Evolutionary conservation across 2,888 invertebrate species (phyloP).

Genomic region (Cacoxenus indagator): DNA sequence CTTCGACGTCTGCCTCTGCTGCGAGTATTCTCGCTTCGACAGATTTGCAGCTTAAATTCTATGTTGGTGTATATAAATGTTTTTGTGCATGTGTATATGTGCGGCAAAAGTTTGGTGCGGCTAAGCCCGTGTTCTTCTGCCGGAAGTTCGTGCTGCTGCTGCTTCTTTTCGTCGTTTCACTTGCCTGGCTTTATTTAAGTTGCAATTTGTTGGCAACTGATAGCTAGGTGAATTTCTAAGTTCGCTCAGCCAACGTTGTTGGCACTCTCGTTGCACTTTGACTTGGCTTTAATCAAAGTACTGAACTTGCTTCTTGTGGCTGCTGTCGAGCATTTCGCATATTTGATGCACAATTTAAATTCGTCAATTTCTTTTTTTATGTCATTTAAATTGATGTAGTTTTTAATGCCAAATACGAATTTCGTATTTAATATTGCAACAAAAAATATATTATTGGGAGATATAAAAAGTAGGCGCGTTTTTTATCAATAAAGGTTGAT

Average conservation of each 20-base stretch:
- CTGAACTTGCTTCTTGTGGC: neutral
- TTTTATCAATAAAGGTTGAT: too few relatives aligned
- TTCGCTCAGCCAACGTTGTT: neutral
- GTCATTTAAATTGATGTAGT: too few relatives aligned
- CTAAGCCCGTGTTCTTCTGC: conserved; percentile 49
- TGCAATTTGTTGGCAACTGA: conserved; percentile 50
- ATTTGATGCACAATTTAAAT: too few relatives aligned
- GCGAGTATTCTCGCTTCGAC: conserved; percentile 25
- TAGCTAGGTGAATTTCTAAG: conserved; percentile 43
- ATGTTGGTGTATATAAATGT: neutral
- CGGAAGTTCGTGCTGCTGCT: conserved; percentile 49
- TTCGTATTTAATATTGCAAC: too few relatives aligned
- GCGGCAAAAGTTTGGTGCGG: neutral
- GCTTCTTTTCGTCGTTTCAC: conserved; percentile 41
- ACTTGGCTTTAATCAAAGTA: conserved; percentile 51
- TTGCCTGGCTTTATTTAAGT: conserved; percentile 59
- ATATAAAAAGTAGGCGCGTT: too few relatives aligned
- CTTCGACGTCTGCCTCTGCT: too few relatives aligned
- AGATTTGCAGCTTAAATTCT: conserved; percentile 36
- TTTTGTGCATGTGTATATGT: neutral
- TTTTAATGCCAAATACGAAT: too few relatives aligned
- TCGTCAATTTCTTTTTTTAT: too few relatives aligned
- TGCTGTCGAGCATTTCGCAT: neutral
- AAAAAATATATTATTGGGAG: too few relatives aligned
- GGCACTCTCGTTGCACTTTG: conserved; percentile 18